A percentile compares a stretch with the other conserved stretches of the same genome.
phyloP scores from a whole-genome alignment of 2,797 vertebrate genomes.

The Rousettus madagascariensis region DNA sequence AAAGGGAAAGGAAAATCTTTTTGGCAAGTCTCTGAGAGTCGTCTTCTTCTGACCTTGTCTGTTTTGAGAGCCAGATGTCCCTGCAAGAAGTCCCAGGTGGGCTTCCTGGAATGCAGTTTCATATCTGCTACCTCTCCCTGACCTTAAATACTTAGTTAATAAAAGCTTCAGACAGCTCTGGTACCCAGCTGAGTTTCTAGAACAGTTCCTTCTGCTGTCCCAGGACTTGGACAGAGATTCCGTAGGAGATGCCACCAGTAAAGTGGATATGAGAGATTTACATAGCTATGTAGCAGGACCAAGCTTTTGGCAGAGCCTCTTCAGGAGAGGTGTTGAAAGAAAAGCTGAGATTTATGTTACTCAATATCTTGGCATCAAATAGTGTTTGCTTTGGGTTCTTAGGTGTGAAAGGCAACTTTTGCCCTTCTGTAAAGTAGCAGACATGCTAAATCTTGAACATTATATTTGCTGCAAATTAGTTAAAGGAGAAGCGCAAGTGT shows the following conservation, averaged over 20 bases:
- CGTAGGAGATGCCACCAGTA: not conserved
- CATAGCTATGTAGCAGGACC: not conserved
- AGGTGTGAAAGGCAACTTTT: slow-evolving; percentile 43
- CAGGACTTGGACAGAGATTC: not conserved
- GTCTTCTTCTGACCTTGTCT: not conserved
- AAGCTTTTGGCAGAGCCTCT: not conserved
- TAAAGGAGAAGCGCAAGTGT: not conserved
- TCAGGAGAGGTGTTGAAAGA: slow-evolving; percentile 55
- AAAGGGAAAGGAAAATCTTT: not conserved
- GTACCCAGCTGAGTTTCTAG: not conserved
- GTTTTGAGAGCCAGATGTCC: not conserved
- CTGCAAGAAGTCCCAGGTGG: not conserved
- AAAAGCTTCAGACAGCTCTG: not conserved
- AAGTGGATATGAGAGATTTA: slow-evolving; percentile 46
- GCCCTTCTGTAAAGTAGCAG: slow-evolving; percentile 32
- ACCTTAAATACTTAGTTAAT: slow-evolving; percentile 7
- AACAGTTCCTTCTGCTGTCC: not conserved
- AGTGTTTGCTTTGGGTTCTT: slow-evolving; percentile 28
- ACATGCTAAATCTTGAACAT: not conserved
- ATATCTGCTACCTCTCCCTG: not conserved
- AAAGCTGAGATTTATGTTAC: slow-evolving; percentile 26
- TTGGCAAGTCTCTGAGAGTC: not conserved
- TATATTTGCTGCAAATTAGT: slow-evolving; percentile 13
- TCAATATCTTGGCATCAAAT: not conserved
- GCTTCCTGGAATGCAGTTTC: not conserved